A percentile compares a stretch with the other conserved stretches of the same genome.
Conservation (phyloP, 2,888 invertebrate genomes). For the Candidula unifasciata region DNA sequence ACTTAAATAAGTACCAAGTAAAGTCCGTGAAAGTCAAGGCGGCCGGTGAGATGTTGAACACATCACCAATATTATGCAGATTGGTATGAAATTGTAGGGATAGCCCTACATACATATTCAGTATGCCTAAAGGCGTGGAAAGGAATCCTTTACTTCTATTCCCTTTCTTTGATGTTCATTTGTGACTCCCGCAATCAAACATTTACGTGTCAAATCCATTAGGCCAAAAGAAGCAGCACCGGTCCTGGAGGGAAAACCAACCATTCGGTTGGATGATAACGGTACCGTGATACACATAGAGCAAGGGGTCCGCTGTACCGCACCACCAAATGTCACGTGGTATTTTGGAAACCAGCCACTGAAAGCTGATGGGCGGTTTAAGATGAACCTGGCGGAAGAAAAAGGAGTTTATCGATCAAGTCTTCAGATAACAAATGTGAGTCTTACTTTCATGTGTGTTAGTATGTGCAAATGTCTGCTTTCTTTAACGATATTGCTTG, state of each 20-base stretch:
- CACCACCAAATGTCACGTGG: constrained; percentile 69
- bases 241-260: constrained; percentile 85
- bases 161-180: too few species aligned
- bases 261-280: constrained; percentile 93
- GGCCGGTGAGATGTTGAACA: too few species aligned
- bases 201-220: not conserved
- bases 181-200: too few species aligned
- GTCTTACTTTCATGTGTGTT: constrained; percentile 39
- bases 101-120: too few species aligned
- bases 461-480: too few species aligned
- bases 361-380: constrained; percentile 89
- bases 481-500: too few species aligned
- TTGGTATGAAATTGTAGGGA: too few species aligned
- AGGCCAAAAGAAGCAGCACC: constrained; percentile 58
- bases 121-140: too few species aligned
- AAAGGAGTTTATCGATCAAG: constrained; percentile 76
- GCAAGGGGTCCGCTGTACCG: constrained; percentile 61
- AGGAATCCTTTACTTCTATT: too few species aligned
- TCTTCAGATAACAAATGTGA: constrained; percentile 72
- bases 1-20: too few species aligned
- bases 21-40: too few species aligned
- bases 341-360: constrained; percentile 84
- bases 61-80: too few species aligned
- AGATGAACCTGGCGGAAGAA: constrained; percentile 86
- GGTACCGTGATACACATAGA: constrained; percentile 78